Conservation (phyloP, 1,140 invertebrate genomes). For the Drosophila oshimai region DNA sequence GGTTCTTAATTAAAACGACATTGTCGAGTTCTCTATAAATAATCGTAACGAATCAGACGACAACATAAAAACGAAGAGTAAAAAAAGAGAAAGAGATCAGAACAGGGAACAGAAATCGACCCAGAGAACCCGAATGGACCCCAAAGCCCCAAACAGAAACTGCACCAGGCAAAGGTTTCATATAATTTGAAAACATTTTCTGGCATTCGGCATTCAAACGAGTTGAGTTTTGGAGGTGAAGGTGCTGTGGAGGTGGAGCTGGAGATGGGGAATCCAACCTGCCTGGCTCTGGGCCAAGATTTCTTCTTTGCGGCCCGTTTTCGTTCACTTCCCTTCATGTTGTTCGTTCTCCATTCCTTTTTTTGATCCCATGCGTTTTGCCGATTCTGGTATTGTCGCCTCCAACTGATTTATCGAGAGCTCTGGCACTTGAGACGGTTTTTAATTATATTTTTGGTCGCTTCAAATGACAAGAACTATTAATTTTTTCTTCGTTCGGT, state of each 20-base stretch:
- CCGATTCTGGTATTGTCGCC: conserved; percentile 43
- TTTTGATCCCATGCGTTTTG: conserved; percentile 43
- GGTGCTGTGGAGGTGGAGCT: conserved; percentile 7
- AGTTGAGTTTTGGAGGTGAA: not conserved
- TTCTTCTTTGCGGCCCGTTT: conserved; percentile 17
- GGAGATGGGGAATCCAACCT: not conserved
- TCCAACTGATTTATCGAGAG: conserved; percentile 57
- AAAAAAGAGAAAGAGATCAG: conserved; percentile 4
- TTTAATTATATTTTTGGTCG: conserved; percentile 59
- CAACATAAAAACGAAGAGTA: conserved; percentile 32
- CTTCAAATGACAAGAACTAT: conserved; percentile 59
- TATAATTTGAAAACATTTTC: conserved; percentile 57
- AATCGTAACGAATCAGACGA: conserved; percentile 72
- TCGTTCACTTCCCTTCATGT: not conserved
- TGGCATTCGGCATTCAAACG: conserved; percentile 49
- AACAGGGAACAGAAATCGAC: conserved; percentile 22
- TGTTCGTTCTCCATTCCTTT: conserved; percentile 3
- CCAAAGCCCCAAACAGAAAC: conserved; percentile 2
- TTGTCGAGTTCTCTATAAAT: conserved; percentile 68
- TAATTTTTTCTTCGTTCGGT: conserved; percentile 35
- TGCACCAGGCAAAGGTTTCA: conserved; percentile 34
- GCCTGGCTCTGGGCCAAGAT: conserved; percentile 43
- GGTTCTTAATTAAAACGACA: conserved; percentile 75
- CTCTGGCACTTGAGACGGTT: conserved; percentile 52
- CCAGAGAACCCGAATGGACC: conserved; percentile 19